phyloP scores from a whole-genome alignment of 2,797 vertebrate genomes.

The Gambelia wislizenii region DNA sequence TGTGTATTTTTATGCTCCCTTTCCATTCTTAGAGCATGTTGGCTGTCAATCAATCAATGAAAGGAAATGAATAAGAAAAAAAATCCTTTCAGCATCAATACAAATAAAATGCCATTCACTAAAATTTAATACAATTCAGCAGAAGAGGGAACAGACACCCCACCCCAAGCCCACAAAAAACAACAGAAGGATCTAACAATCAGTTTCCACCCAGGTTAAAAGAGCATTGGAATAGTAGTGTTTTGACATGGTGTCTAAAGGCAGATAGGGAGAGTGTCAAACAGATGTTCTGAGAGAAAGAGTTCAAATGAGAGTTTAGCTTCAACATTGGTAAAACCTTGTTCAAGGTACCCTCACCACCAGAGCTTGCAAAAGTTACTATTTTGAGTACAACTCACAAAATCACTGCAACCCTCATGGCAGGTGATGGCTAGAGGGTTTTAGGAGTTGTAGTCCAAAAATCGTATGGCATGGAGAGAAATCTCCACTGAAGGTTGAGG shows the following conservation, averaged over 20 bases:
- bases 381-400: too few relatives aligned
- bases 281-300: neutral
- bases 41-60: neutral
- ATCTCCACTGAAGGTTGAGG: too few relatives aligned
- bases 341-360: neutral
- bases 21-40: neutral
- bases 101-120: neutral
- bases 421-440: too few relatives aligned
- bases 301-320: neutral
- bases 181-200: too few relatives aligned
- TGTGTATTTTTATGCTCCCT: neutral
- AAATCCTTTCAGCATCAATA: neutral
- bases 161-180: neutral
- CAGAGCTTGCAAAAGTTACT: too few relatives aligned
- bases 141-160: neutral
- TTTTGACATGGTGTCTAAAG: neutral
- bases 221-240: neutral
- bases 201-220: neutral
- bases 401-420: too few relatives aligned
- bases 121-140: neutral
- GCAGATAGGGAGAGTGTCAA: neutral
- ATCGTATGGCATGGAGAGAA: too few relatives aligned
- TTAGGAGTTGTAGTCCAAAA: neutral
- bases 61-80: neutral
- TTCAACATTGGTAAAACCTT: neutral